Evolutionary conservation across 2,797 vertebrate genomes (phyloP), one percentile per base, ranked within the genome.

Genomic region (Enteromius mattozi): DNA sequence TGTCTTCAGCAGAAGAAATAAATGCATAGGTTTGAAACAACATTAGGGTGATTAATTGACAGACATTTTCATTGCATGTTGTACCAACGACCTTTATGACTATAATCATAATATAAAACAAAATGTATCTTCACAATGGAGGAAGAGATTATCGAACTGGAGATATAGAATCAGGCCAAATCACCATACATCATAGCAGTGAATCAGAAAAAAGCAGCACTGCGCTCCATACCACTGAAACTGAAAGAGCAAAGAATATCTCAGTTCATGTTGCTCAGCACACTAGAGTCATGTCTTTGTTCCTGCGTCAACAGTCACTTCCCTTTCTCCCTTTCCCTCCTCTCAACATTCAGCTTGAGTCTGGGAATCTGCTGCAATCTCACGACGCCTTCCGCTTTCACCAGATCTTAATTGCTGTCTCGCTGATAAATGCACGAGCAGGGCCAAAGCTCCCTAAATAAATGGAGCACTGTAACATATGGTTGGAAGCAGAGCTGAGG

Each of bases 341-440:
- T 87, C 49, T 72, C 65, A 68, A 54, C 24, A 27, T 45, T 47
- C 49, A 79, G 19, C 59, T 69, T 69, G 61, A 51, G 35, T 74
- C 66, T 16, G 24, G 30, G n/a, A 65, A 65, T 70, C 71, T 76
- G 77, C 79, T 59, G 81, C 54, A 80, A 87, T 87, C 78, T 86
- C 75, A 85, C 85, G 21, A 54, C 27, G 70, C 42, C 81, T 47
- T 85, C 45, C 37, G 45, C 68, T 81, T 40, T 33, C 47, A 83
- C 33, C 84, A n/a, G 47, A 85, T 45, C 70, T 49, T 87, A 88
- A 88, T 80, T 65, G 83, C 86, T 78, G 85, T 81, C 77, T 85
- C 19, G 56, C 78, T 81, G 72, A 86, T 82, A 65, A 83, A 87
- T 72, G 85, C 81, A 69, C 65, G 71, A 87, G 56, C 85, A 27